phyloP scores from a whole-genome alignment of 2,888 invertebrate genomes.

The Hoplodrina ambigua region DNA sequence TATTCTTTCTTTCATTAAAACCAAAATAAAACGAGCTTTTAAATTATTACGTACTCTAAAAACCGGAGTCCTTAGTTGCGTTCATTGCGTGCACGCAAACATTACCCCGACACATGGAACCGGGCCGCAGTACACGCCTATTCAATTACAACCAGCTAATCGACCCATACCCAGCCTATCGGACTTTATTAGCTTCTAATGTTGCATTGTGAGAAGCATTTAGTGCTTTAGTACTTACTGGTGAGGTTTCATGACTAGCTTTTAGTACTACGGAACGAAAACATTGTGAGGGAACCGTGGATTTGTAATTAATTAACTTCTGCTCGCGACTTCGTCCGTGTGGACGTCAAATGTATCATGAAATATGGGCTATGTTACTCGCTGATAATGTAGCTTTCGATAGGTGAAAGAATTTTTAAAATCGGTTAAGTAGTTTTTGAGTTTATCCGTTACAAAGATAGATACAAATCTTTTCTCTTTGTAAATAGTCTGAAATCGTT shows the following conservation, averaged over 20 bases:
- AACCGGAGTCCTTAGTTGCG: background rate
- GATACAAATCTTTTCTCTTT: too few relatives aligned
- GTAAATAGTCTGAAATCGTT: too few relatives aligned
- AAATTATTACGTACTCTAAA: background rate
- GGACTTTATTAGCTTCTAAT: constrained; percentile 53
- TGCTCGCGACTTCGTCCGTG: too few relatives aligned
- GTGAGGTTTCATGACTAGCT: background rate
- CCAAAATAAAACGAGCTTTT: background rate
- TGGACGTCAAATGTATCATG: too few relatives aligned
- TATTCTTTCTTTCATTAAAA: background rate
- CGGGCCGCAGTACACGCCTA: constrained; percentile 71
- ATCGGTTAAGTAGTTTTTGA: too few relatives aligned
- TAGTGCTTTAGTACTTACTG: constrained; percentile 11
- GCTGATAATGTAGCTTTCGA: too few relatives aligned
- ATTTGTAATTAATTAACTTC: too few relatives aligned
- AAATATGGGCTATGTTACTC: too few relatives aligned
- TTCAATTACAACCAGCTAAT: constrained; percentile 78
- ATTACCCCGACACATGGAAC: constrained; percentile 62
- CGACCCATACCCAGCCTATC: constrained; percentile 62
- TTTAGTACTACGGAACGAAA: too few relatives aligned
- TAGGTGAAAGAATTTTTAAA: too few relatives aligned
- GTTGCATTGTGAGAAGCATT: constrained; percentile 59
- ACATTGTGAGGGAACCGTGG: too few relatives aligned
- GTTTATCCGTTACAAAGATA: too few relatives aligned
- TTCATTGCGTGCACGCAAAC: constrained; percentile 65